phyloP scores from a whole-genome alignment of 2,113 vertebrate species.

The Pterocles burchelli region DNA sequence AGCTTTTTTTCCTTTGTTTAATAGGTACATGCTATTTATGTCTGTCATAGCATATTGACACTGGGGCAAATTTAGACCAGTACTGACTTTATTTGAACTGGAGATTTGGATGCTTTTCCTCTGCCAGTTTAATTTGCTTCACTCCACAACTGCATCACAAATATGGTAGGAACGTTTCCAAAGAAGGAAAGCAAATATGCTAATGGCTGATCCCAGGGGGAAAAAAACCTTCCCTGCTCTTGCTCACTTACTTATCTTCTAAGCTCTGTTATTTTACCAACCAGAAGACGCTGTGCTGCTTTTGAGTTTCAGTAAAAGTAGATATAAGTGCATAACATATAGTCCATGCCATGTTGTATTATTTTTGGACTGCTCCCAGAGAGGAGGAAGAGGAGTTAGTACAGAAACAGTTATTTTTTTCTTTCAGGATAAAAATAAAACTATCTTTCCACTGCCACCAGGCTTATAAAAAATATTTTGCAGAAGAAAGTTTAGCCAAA shows the following conservation, averaged over 20 bases:
- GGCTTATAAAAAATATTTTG: constrained; percentile 30
- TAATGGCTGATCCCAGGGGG: background rate
- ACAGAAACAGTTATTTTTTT: constrained; percentile 23
- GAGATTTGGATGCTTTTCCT: background rate
- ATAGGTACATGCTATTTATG: background rate
- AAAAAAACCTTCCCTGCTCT: background rate
- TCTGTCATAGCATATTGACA: background rate
- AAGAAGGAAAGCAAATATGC: background rate
- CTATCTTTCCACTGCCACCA: background rate
- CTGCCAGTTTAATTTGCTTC: background rate
- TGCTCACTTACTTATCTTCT: background rate
- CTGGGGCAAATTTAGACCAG: background rate
- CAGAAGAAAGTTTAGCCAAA: constrained; percentile 37
- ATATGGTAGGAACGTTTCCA: background rate
- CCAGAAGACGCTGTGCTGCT: background rate
- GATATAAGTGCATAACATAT: background rate
- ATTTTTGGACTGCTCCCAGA: background rate
- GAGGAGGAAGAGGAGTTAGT: background rate
- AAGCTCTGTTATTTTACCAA: background rate
- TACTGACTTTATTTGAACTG: background rate
- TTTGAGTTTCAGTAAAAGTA: background rate
- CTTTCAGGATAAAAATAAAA: constrained; percentile 41
- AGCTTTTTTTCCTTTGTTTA: background rate
- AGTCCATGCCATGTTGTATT: background rate
- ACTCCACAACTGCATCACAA: background rate